phyloP scores from a whole-genome alignment of 2,113 vertebrate species.

The Chionomys nivalis region DNA sequence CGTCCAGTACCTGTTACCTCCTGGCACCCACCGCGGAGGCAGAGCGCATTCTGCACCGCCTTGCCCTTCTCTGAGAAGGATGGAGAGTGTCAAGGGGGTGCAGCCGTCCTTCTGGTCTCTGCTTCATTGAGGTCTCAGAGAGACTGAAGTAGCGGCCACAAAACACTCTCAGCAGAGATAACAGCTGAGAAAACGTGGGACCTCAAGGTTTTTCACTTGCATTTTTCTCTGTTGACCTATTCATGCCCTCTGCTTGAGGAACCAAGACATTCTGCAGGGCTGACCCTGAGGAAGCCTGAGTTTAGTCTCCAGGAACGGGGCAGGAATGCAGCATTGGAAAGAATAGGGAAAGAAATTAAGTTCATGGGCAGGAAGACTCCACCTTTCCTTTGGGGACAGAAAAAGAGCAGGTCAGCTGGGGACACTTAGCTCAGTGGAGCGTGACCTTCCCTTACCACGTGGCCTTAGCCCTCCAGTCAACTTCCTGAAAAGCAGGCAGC shows the following conservation, averaged over 20 bases:
- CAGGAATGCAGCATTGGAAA: neutral
- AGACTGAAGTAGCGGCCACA: neutral
- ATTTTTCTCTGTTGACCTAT: neutral
- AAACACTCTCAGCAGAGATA: neutral
- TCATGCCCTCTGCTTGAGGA: neutral
- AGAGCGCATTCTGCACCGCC: accelerated
- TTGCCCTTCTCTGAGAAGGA: neutral
- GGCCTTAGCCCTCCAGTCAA: neutral
- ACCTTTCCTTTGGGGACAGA: slow-evolving; percentile 76
- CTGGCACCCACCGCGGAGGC: neutral
- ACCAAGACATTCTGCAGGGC: neutral
- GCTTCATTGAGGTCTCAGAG: neutral
- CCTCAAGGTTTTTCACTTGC: neutral
- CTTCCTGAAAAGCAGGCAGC: neutral
- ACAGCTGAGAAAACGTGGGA: neutral
- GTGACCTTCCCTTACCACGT: neutral
- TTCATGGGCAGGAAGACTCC: slow-evolving; percentile 68
- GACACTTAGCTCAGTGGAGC: slow-evolving; percentile 23
- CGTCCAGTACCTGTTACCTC: neutral
- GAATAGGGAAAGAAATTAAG: slow-evolving; percentile 63
- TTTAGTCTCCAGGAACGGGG: neutral
- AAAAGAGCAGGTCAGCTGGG: slow-evolving; percentile 67
- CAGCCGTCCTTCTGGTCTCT: neutral
- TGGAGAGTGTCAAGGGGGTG: neutral
- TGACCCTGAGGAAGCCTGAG: neutral